A percentile compares a stretch with the other conserved stretches of the same genome.
Conservation (phyloP, 2,113 vertebrate genomes). For the Brachyhypopomus gauderio region DNA sequence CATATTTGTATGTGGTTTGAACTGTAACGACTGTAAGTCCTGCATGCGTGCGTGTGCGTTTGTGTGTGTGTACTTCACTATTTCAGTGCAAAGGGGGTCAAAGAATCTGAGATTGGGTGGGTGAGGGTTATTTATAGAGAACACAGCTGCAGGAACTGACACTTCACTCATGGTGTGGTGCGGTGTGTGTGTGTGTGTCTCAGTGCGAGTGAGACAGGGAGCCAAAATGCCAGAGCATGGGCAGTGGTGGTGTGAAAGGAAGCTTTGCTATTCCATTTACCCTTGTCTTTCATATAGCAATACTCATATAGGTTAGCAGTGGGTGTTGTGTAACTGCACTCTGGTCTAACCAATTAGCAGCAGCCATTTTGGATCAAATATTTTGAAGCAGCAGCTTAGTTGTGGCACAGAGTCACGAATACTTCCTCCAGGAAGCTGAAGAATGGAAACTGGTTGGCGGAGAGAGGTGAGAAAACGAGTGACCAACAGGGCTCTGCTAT, state of each 20-base stretch:
- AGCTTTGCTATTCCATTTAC: constrained; percentile 11
- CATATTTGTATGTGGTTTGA: constrained; percentile 34
- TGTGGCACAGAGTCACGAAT: constrained; percentile 18
- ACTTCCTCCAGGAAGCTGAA: constrained; percentile 16
- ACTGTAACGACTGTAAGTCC: constrained; percentile 32
- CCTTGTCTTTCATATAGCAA: background rate
- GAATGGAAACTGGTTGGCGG: constrained; percentile 18
- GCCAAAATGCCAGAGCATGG: background rate
- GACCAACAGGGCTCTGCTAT: constrained; percentile 24
- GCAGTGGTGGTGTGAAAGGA: background rate
- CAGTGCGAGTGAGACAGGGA: constrained; percentile 2
- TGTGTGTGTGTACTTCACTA: constrained; percentile 35
- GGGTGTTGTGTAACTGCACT: background rate
- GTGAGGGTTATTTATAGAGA: constrained; percentile 47
- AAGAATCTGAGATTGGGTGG: constrained; percentile 43
- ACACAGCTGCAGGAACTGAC: constrained; percentile 40
- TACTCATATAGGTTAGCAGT: background rate
- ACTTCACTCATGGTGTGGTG: background rate
- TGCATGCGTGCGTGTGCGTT: constrained; percentile 38
- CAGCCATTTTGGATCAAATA: constrained; percentile 31
- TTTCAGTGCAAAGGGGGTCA: constrained; percentile 37
- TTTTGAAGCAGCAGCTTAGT: constrained; percentile 17
- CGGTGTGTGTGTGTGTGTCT: background rate
- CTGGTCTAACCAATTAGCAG: constrained; percentile 7
- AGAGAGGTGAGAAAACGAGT: constrained; percentile 25